A percentile compares a stretch with the other conserved stretches of the same genome.
phyloP scores from a whole-genome alignment of 2,888 invertebrate species.

The Stenoptilia bipunctidactyla region DNA sequence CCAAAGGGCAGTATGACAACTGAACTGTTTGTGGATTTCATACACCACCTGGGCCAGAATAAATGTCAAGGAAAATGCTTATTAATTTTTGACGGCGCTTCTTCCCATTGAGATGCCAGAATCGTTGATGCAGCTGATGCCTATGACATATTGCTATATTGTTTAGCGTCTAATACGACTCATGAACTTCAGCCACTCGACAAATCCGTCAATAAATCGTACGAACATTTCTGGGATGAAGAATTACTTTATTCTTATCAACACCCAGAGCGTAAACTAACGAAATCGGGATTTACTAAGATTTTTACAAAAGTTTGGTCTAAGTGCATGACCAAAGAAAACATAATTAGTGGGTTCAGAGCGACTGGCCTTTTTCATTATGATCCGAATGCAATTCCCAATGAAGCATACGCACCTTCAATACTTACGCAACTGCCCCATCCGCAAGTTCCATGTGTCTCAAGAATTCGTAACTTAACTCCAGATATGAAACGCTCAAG shows the following conservation, averaged over 20 bases:
- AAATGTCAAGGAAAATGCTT: conserved; percentile 15
- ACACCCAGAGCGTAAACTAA: background rate
- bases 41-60: conserved; percentile 13
- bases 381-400: background rate
- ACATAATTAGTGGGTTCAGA: background rate
- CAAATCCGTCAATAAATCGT: conserved; percentile 11
- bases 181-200: conserved; percentile 11
- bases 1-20: conserved; percentile 17
- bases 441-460: background rate
- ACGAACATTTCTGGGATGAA: conserved; percentile 11
- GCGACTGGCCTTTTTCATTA: background rate
- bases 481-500: background rate
- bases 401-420: background rate
- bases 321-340: background rate
- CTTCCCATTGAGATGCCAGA: conserved; percentile 4
- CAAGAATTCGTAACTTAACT: no score
- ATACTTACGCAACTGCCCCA: background rate
- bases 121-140: conserved; percentile 9
- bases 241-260: background rate
- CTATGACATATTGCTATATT: conserved; percentile 8
- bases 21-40: conserved; percentile 14
- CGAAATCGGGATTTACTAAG: background rate
- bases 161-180: conserved; percentile 11
- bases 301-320: background rate
- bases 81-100: conserved; percentile 18